A percentile compares a stretch with the other conserved stretches of the same genome.
phyloP scores from a whole-genome alignment of 2,888 invertebrate species.

The Sesia bembeciformis region DNA sequence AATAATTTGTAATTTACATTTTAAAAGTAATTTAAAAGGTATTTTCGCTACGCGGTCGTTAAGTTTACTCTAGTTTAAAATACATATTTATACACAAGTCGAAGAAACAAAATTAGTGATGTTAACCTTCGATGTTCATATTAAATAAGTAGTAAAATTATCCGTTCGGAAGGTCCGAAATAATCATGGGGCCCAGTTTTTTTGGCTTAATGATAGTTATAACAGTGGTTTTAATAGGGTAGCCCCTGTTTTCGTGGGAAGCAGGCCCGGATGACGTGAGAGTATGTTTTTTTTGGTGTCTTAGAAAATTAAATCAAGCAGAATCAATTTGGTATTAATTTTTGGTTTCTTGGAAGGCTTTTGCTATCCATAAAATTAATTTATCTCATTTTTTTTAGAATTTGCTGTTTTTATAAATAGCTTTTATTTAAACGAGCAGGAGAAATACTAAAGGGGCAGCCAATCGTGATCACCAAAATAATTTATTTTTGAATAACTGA shows the following conservation, averaged over 20 bases:
- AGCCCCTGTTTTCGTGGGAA: slow-evolving; percentile 51
- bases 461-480: too few species aligned
- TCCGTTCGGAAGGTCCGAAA: slow-evolving; percentile 45
- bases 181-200: slow-evolving; percentile 45
- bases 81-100: background rate
- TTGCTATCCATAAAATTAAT: background rate
- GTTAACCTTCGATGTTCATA: background rate
- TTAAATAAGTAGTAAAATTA: slow-evolving; percentile 43
- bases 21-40: too few species aligned
- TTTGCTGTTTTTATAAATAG: too few species aligned
- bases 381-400: too few species aligned
- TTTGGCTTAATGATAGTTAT: slow-evolving; percentile 59
- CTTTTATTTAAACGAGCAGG: too few species aligned
- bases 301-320: slow-evolving; percentile 1
- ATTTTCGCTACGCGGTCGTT: too few species aligned
- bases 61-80: too few species aligned
- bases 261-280: slow-evolving; percentile 11
- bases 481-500: too few species aligned
- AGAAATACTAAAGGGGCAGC: too few species aligned
- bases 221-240: slow-evolving; percentile 47
- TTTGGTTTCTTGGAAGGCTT: background rate
- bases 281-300: background rate
- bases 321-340: background rate
- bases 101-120: background rate
- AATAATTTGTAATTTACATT: too few species aligned